Percentiles rank a stretch among this genome's conserved stretches.
Conservation (phyloP, 2,113 vertebrate genomes). For the Callorhinus ursinus region DNA sequence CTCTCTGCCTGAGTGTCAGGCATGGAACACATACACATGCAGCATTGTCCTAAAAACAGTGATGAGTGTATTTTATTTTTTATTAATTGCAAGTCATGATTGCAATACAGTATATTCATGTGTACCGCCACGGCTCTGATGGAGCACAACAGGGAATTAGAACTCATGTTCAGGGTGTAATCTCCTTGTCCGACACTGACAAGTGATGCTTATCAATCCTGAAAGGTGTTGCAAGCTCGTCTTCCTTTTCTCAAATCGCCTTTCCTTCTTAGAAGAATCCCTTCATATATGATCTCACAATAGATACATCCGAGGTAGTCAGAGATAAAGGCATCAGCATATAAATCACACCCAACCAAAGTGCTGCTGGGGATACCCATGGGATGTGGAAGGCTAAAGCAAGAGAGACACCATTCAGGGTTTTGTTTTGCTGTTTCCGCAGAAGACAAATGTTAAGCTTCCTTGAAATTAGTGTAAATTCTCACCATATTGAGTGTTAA, state of each 20-base stretch:
- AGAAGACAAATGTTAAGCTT: background rate
- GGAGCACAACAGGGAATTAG: background rate
- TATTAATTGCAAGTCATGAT: background rate
- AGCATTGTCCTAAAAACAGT: background rate
- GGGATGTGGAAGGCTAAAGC: background rate
- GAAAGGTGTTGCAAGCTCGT: background rate
- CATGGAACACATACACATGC: rapidly evolving
- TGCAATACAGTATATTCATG: background rate
- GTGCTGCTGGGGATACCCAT: too few relatives aligned
- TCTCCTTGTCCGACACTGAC: background rate
- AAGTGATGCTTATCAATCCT: background rate
- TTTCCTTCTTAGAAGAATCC: slow-evolving; percentile 71
- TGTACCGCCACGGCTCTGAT: background rate
- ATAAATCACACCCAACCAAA: background rate
- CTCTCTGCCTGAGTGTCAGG: background rate
- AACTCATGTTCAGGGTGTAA: too few relatives aligned
- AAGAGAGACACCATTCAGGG: background rate
- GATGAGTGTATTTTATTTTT: background rate
- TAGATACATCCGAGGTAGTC: background rate
- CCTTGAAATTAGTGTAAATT: background rate
- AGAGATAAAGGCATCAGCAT: background rate
- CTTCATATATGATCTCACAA: background rate
- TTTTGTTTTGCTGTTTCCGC: background rate
- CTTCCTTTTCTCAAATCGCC: slow-evolving; percentile 24
- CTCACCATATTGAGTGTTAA: background rate